Evolutionary conservation across 2,888 invertebrate genomes (phyloP), one percentile per base, ranked within the genome.

Genomic region (Celastrina argiolus): DNA sequence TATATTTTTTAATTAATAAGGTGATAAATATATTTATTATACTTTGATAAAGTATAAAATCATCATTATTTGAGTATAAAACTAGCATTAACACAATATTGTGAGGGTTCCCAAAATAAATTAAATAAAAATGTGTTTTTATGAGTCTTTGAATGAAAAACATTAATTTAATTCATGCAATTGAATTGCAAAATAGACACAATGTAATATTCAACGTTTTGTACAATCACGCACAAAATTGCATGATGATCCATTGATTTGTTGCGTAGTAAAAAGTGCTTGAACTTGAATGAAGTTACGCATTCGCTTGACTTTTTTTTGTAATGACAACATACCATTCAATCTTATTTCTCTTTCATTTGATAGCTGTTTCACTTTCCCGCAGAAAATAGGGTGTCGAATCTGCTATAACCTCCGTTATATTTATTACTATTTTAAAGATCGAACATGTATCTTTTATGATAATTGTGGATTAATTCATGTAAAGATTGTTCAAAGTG

Each of bases 391-490:
- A 91, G 91, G 92, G 92, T 91, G 91, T 91, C 91, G 91, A 91
- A 90, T 88, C 89, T 89, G 89, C 85, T 88, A 80, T 91, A 91
- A 91, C 91, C 91, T 91, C 89, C 80, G 89, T 72, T 89, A 87
- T 83, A 90, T 87, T 91, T 89, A 88, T 87, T 85, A 89, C 84
- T 79, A 85, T 88, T 88, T 84, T 85, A 87, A 86, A 89, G 90
- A 88, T 87, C 85, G 82, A 91, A 91, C 82, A 93, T 93, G 93
- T 91, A 91, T 93, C 92, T 92, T 92, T 93, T 93, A 93, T 93
- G 93, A 93, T 93, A 93, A 93, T 93, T 92, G 93, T 93, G 92
- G 91, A 87, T 90, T 90, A 85, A 90, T 92, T 91, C 85, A 87
- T 89, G 87, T 87, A 91, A 84, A 91, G 84, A 80, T 85, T 85